phyloP scores from a whole-genome alignment of 2,888 invertebrate genomes.

The Epicampocera succincta region DNA sequence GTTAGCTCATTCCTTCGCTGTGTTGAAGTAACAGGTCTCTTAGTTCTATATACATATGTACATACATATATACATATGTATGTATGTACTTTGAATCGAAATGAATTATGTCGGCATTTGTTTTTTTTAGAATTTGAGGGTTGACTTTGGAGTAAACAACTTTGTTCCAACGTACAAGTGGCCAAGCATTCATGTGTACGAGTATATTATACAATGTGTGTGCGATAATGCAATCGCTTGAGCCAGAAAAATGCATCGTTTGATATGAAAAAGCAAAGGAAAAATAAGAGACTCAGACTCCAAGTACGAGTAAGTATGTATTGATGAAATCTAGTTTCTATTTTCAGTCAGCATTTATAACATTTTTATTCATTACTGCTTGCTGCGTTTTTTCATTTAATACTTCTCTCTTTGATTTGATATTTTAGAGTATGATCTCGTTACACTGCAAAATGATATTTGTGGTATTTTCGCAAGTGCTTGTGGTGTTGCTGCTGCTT shows the following conservation, averaged over 20 bases:
- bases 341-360: conserved; percentile 46
- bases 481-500: conserved; percentile 71
- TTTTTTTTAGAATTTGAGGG: background rate
- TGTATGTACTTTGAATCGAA: background rate
- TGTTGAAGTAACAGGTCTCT: background rate
- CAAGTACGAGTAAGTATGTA: conserved; percentile 11
- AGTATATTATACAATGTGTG: conserved; percentile 24
- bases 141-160: background rate
- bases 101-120: background rate
- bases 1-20: too few species aligned
- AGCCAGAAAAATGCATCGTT: conserved; percentile 27
- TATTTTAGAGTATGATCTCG: conserved; percentile 67
- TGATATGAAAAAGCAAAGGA: conserved; percentile 6
- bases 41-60: background rate
- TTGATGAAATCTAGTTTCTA: conserved; percentile 46
- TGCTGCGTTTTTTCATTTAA: conserved; percentile 33
- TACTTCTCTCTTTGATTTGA: conserved; percentile 62
- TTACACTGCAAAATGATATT: conserved; percentile 74
- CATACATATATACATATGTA: background rate
- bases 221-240: conserved; percentile 48
- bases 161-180: background rate
- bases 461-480: conserved; percentile 70
- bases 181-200: conserved; percentile 4
- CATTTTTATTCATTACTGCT: conserved; percentile 49
- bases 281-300: background rate